A percentile compares a stretch with the other conserved stretches of the same genome.
Conservation (phyloP, 2,113 vertebrate genomes). For the Phainopepla nitens region DNA sequence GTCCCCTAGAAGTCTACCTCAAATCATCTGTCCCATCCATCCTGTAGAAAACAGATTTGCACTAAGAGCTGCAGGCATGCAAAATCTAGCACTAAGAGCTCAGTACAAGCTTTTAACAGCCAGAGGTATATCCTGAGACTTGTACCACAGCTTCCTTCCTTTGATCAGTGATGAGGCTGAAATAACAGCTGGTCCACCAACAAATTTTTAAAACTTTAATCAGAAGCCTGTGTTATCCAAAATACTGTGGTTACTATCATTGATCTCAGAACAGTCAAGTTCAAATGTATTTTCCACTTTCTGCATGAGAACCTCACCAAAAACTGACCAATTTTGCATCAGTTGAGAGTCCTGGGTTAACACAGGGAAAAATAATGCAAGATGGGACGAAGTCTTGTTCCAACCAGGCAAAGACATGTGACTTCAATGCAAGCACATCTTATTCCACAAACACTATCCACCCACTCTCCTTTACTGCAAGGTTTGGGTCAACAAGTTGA, state of each 20-base stretch:
- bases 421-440: not conserved
- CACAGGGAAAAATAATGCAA: not conserved
- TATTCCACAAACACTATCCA: not conserved
- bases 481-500: not conserved
- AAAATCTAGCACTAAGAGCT: not conserved
- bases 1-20: not conserved
- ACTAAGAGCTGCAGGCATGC: not conserved
- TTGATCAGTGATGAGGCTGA: not conserved
- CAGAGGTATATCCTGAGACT: not conserved
- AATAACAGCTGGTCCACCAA: not conserved
- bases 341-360: not conserved
- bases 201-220: not conserved
- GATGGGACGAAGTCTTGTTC: rapidly evolving
- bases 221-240: not conserved
- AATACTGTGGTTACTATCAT: not conserved
- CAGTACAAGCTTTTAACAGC: not conserved
- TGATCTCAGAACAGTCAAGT: not conserved
- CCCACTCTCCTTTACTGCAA: rapidly evolving
- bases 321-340: not conserved
- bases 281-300: not conserved
- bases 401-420: not conserved
- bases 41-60: not conserved
- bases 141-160: not conserved
- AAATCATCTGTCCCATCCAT: not conserved
- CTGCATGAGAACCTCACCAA: not conserved